A percentile compares a stretch with the other conserved stretches of the same genome.
Conservation (phyloP, 2,797 vertebrate species). For the Sarcoramphus papa region DNA sequence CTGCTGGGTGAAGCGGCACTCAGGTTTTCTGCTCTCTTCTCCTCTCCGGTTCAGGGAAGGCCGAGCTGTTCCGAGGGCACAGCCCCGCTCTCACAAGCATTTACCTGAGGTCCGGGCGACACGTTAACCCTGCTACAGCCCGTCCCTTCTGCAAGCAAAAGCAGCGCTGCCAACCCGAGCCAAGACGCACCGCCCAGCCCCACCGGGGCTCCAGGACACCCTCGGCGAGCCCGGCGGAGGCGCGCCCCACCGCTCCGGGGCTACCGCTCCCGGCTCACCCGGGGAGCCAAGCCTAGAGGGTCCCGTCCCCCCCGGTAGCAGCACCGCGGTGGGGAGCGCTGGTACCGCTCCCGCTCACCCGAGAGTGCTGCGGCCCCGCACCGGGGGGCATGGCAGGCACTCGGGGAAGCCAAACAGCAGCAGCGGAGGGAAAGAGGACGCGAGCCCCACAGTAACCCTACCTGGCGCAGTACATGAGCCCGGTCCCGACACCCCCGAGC, state of each 20-base stretch:
- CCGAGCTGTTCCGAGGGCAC: background rate
- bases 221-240: background rate
- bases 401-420: background rate
- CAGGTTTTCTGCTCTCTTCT: background rate
- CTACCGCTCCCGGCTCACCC: background rate
- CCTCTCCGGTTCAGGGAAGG: rapidly evolving
- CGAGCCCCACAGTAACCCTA: background rate
- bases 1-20: background rate
- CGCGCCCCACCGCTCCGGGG: background rate
- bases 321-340: background rate
- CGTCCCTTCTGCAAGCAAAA: background rate
- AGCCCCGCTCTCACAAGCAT: background rate
- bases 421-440: too few relatives aligned
- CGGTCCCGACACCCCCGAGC: rapidly evolving
- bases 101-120: rapidly evolving
- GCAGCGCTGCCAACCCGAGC: background rate
- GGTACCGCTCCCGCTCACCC: background rate
- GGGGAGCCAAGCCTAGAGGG: background rate
- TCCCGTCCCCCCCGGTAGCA: rapidly evolving
- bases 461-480: background rate
- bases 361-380: background rate
- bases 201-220: too few relatives aligned
- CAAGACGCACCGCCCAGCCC: background rate
- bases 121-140: rapidly evolving
- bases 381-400: too few relatives aligned